Percentiles rank a stretch among this genome's conserved stretches.
These are phyloP conservation scores for Litoditis marina DNA, from an alignment of 2,888 invertebrate genomes.

Conservation along the genomic window DNA sequence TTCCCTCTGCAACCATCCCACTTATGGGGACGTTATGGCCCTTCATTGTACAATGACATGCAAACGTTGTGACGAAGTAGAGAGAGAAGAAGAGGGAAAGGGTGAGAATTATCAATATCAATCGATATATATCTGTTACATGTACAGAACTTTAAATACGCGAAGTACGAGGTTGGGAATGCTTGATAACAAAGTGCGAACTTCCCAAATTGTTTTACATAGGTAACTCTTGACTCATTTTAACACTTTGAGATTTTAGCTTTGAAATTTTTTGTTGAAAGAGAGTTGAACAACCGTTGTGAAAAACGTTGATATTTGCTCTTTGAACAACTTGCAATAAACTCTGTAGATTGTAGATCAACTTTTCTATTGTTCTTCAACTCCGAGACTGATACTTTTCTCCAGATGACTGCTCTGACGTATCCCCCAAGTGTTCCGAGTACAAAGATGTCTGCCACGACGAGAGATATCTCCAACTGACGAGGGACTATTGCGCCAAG, in stretches of 20 bases:
- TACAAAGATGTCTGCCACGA: constrained; percentile 38
- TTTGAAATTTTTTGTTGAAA: no score
- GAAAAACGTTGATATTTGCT: no score
- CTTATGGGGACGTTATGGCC: constrained; percentile 45
- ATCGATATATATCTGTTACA: background rate
- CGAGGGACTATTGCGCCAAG: constrained; percentile 36
- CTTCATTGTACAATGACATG: constrained; percentile 45
- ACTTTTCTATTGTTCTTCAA: background rate
- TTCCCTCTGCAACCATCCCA: constrained; percentile 44
- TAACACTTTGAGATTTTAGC: no score
- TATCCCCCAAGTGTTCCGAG: constrained; percentile 28
- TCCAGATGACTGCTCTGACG: constrained; percentile 35
- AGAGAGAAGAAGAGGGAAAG: constrained; percentile 23
- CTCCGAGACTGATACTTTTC: no score
- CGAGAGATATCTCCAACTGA: constrained; percentile 23
- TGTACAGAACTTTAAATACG: no score
- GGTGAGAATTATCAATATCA: no score
- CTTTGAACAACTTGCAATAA: no score
- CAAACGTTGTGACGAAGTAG: constrained; percentile 40
- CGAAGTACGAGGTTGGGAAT: no score
- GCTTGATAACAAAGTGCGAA: constrained; percentile 6
- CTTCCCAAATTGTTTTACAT: background rate
- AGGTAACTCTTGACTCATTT: background rate
- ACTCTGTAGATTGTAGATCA: no score
- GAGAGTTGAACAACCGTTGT: no score